Evolutionary conservation across 2,113 vertebrate species (phyloP).

Genomic region (Phoenicopterus ruber): DNA sequence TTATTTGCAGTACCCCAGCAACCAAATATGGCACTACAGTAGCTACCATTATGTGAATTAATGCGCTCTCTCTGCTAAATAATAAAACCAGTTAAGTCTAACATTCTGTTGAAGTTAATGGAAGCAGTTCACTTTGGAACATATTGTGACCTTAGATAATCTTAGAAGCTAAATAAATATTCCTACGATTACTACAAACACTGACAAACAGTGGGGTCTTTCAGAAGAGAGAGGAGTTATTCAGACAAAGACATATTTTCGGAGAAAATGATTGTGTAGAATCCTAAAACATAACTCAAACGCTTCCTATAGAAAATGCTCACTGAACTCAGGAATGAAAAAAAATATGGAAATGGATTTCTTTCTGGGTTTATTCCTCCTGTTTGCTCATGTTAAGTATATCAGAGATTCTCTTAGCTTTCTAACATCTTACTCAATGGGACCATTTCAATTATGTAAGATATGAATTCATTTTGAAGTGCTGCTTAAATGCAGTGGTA

Average conservation of each 20-base stretch:
- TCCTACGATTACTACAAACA: not conserved
- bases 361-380: not conserved
- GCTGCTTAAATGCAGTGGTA: conserved; percentile 28
- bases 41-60: not conserved
- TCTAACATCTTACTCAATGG: not conserved
- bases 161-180: not conserved
- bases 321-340: not conserved
- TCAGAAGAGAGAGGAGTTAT: not conserved
- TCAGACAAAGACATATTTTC: not conserved
- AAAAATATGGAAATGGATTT: not conserved
- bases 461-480: conserved; percentile 32
- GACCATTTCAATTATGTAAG: conserved; percentile 15
- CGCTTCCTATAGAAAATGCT: not conserved
- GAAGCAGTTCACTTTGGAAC: not conserved
- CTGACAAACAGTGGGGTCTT: not conserved
- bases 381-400: conserved; percentile 7
- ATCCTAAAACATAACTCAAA: not conserved
- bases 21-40: not conserved
- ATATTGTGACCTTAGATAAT: not conserved
- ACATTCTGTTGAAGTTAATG: not conserved
- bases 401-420: not conserved
- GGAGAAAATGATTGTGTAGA: not conserved
- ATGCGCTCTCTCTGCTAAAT: not conserved
- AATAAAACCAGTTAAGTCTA: not conserved
- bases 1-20: not conserved